Evolutionary conservation across 1,140 invertebrate species (phyloP), one percentile per base, ranked within the genome.

Genomic region (Venturia canescens): DNA sequence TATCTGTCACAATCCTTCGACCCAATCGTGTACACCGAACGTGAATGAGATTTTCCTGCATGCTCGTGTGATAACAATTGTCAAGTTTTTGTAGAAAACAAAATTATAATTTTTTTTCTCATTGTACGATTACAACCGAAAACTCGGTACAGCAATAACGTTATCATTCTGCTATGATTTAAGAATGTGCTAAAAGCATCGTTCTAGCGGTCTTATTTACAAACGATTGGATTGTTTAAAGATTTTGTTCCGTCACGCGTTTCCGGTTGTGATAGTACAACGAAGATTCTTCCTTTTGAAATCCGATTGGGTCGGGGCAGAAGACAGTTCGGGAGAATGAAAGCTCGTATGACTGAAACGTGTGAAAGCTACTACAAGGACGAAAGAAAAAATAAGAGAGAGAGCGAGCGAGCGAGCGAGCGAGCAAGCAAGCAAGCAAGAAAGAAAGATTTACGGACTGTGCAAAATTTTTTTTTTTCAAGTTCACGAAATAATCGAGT

Each of bases 301-400:
- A 27, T 29, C 27, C 50, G 74, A 76, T 53, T 76, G 53, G 18
- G 23, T 27, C 50, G 63, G 74, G 29, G 29, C 34, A 60, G 3
- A 63, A 9, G 63, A 78, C 31, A 50, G 77, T 29, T 67, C 38
- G 50, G 48, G 77, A 48, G 74, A 38, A 67, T 15, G 71, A 67
- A 67, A 76, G 72, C 15, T 50, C 15, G 78, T 48, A 21, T 57
- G 78, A 67, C 27, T 44, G 78, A 44, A 27, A 67, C 3, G 23
- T 15, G 4, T 27, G 23, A 66, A 66, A 66, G 23, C 4, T 57
- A 7, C 4, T 57, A 7, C 38, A 57, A 57, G 23, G 27, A 27
- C 23, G 72, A 48, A 48, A 38, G 34, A 18, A 57, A 26, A 31
- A 34, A 38, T n/a, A n/a, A 21, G 53, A 76, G 29, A 76, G 53